These are phyloP conservation scores for Sphaerophoria rueppellii DNA, from an alignment of 2,888 invertebrate genomes.

Conservation along the genomic window DNA sequence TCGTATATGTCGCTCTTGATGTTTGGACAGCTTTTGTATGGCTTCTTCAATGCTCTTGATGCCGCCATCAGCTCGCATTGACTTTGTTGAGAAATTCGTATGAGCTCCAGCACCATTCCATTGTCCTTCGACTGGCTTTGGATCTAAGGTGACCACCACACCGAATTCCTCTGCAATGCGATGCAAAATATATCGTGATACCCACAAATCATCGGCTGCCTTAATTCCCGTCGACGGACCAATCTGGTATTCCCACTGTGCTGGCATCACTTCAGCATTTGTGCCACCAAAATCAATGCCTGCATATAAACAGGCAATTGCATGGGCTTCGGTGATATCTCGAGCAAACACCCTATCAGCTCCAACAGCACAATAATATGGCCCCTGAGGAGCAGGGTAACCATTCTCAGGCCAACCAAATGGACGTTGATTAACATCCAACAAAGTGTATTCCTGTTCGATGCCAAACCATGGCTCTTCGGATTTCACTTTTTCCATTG, in stretches of 20 bases:
- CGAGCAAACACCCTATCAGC: conserved; percentile 90
- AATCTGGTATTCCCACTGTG: conserved; percentile 88
- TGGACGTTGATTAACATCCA: conserved; percentile 85
- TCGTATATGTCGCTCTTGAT: conserved; percentile 89
- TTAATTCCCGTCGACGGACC: conserved; percentile 86
- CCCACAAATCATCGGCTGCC: conserved; percentile 85
- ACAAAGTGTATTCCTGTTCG: conserved; percentile 86
- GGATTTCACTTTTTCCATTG: conserved; percentile 84
- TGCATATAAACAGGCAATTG: conserved; percentile 87
- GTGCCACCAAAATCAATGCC: conserved; percentile 90
- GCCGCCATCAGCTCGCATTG: conserved; percentile 90
- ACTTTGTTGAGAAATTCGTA: conserved; percentile 93
- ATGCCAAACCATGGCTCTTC: conserved; percentile 89
- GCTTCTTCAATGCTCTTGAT: conserved; percentile 88
- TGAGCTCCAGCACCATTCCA: conserved; percentile 98
- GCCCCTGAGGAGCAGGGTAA: conserved; percentile 88
- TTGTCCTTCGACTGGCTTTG: conserved; percentile 86
- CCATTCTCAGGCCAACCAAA: conserved; percentile 89
- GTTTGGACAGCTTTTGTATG: conserved; percentile 88
- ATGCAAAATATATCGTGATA: conserved; percentile 84
- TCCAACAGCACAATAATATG: conserved; percentile 93
- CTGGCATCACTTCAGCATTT: conserved; percentile 92
- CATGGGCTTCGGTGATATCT: conserved; percentile 91
- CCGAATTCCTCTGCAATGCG: conserved; percentile 86
- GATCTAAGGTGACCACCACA: conserved; percentile 84